Base-by-base conservation (phyloP, 2,888 invertebrate genomes). In the Chalcosyrphus nemorum region DNA sequence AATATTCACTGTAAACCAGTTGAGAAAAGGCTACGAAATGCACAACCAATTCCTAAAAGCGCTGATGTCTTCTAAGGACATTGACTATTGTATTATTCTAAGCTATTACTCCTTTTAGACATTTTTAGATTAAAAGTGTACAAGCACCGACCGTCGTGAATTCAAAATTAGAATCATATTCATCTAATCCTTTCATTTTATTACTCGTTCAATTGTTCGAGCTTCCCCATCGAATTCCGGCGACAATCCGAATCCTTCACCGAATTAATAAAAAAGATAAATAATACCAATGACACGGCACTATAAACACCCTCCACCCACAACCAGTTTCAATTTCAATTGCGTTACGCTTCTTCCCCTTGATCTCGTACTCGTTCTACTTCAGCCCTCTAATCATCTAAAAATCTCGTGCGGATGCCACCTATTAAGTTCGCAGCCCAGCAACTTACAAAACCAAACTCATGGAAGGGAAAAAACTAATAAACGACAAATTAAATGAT, bases 401-500 rank as follows among this genome's bases (percentile, higher is more conserved):
- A 80, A 71, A 80, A 45, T 72, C 54, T 52, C 4, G 29, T 29
- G 47, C 54, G 7, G 27, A 47, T 50, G 43, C 76, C 74, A 81
- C 65, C 65, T 78, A 59, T 77, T 59, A 65, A 65, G 57, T 70
- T 17, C 32, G 50, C 80, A 52, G 41, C 47, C 2, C n/a, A 65
- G 57, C 66, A 76, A 66, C 59, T 61, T 70, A 57, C 35, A 17
- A 52, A 52, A 38, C 56, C 41, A 68, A 81, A 38, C 81, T 54
- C 72, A n/a, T n/a, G 54, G 47, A 41, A 66, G 80, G 78, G 81
- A 78, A 86, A 86, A 86, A 86, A 86, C 86, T 86, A 86, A 86
- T 86, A 86, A 86, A 86, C 81, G 86, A 84, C 86, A 86, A 86
- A 86, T 86, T 86, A 86, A 86, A 86, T 78, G 86, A 86, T 86